Evolutionary conservation across 2,113 vertebrate species (phyloP).

Genomic region (Origma solitaria): DNA sequence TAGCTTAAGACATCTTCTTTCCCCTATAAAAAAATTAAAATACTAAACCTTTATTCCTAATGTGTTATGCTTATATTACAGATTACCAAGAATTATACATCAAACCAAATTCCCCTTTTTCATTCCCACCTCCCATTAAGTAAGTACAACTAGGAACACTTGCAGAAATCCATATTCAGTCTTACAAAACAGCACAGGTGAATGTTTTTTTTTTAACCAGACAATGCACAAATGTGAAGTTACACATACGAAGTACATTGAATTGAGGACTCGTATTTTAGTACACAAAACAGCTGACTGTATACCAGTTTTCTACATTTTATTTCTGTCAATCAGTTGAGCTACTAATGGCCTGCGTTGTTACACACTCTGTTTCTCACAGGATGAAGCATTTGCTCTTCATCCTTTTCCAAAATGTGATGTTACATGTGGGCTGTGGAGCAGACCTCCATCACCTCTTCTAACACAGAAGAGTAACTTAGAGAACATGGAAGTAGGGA

Average conservation of each 20-base stretch:
- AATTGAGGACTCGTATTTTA: neutral
- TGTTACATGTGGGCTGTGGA: neutral
- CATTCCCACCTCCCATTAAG: neutral
- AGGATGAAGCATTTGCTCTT: neutral
- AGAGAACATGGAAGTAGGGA: neutral
- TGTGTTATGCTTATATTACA: neutral
- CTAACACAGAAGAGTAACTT: neutral
- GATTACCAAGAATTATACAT: neutral
- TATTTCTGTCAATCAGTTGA: neutral
- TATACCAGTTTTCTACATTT: neutral
- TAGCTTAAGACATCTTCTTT: neutral
- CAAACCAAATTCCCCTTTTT: neutral
- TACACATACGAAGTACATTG: neutral
- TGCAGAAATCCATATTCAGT: neutral
- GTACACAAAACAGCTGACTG: neutral
- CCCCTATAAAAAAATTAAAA: neutral
- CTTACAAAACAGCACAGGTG: neutral
- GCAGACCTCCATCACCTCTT: neutral
- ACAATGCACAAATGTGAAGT: accelerated
- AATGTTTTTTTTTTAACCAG: neutral
- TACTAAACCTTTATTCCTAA: neutral
- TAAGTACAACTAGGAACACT: neutral
- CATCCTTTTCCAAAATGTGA: neutral
- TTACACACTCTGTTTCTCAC: neutral
- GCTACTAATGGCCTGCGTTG: neutral